Percentiles rank a stretch among this genome's conserved stretches.
Conservation (phyloP, 2,888 invertebrate species). For the Ormyrus labotus region DNA sequence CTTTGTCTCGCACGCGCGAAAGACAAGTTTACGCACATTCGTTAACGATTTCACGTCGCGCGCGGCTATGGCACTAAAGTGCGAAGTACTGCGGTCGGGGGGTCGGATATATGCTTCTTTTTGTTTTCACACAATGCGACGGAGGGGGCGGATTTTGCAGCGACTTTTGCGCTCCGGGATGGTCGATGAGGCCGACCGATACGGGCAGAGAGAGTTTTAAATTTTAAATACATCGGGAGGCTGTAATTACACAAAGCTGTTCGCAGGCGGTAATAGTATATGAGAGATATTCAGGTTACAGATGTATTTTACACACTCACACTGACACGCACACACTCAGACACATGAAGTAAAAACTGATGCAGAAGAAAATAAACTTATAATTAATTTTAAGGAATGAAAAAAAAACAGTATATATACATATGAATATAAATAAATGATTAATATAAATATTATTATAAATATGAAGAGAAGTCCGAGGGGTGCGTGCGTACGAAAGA, state of each 20-base stretch:
- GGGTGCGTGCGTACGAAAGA: constrained; percentile 53
- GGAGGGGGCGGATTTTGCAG: too few relatives aligned
- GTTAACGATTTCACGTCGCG: background rate
- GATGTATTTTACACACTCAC: constrained; percentile 51
- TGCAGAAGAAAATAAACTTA: constrained; percentile 35
- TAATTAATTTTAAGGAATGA: constrained; percentile 18
- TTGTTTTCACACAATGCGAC: too few relatives aligned
- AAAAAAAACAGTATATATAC: constrained; percentile 39
- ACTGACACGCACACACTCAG: constrained; percentile 56
- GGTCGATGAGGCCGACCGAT: too few relatives aligned
- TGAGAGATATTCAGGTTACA: constrained; percentile 26
- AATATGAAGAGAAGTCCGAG: constrained; percentile 50
- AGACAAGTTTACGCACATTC: constrained; percentile 35
- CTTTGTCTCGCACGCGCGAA: background rate
- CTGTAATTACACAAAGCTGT: too few relatives aligned
- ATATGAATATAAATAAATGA: constrained; percentile 40
- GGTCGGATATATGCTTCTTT: background rate
- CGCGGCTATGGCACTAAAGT: constrained; percentile 30
- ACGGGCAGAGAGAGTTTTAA: too few relatives aligned
- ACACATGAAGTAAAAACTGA: constrained; percentile 37
- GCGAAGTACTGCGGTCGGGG: background rate
- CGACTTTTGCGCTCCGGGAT: too few relatives aligned
- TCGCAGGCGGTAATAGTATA: background rate
- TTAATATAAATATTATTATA: constrained; percentile 49
- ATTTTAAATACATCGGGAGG: too few relatives aligned